Conservation (phyloP, 2,113 vertebrate genomes). For the Spizaetus ornatus region DNA sequence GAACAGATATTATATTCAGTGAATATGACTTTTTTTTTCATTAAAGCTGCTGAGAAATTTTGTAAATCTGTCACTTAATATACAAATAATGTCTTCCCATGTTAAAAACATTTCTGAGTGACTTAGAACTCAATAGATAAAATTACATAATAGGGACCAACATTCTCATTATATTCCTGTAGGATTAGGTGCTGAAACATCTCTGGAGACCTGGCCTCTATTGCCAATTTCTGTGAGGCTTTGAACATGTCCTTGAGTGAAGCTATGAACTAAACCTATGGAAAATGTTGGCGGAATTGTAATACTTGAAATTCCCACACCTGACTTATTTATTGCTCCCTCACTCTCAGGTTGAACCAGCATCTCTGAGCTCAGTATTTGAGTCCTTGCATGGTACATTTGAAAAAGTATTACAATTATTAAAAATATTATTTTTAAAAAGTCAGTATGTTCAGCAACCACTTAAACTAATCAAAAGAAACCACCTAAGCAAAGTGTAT, state of each 20-base stretch:
- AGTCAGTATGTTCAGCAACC: background rate
- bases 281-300: background rate
- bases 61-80: background rate
- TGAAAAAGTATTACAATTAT: background rate
- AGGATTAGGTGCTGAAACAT: background rate
- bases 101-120: background rate
- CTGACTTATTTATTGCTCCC: background rate
- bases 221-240: background rate
- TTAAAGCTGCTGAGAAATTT: background rate
- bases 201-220: background rate
- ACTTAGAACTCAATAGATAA: background rate
- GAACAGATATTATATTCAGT: background rate
- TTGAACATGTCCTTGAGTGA: background rate
- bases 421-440: background rate
- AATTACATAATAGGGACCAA: background rate
- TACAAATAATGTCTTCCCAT: background rate
- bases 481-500: accelerated
- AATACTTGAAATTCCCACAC: background rate
- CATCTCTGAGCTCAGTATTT: background rate
- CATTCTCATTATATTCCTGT: background rate
- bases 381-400: background rate
- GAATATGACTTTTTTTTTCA: background rate
- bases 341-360: background rate
- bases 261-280: background rate
- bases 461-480: background rate